Base-by-base conservation (phyloP, 2,888 invertebrate species). In the Strigamia transsilvanica region DNA sequence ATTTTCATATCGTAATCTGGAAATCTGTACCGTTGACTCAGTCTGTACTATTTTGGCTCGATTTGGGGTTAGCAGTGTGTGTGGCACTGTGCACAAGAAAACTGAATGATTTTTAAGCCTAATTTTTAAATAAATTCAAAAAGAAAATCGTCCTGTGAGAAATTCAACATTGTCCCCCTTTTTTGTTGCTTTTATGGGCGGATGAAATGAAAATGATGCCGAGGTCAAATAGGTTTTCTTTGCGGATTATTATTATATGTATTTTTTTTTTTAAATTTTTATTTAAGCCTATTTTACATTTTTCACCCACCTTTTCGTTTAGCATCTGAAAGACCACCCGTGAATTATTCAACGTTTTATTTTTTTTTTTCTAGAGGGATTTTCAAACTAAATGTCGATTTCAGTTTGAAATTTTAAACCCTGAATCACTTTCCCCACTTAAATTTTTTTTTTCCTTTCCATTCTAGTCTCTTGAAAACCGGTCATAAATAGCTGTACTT, bases 181-280 rank as follows among this genome's bases (percentile, higher is more conserved):
- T 51, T 15, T 51, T 51, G 6, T 51, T 51, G 18, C 18, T 51
- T 15, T 18, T 51, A 51, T 51, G 51, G 51, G 51, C 51, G 51
- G 51, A 18, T 51, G 18, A 51, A 51, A 51, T 51, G 51, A 51
- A 51, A 51, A 51, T 51, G 51, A 51, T 51, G 51, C 51, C 51
- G 51, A 51, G 51, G 51, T 51, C 51, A 51, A 51, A 51, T 51
- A 18, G 18, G 38, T 38, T 38, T 38, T 38, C 38, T 38, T 7
- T 38, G 38, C 38, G 10, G 38, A 38, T 38, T 38, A 38, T 38
- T 38, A 38, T 38, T 38, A 38, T 38, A 10, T 6, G 6, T 38
- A 5, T 51, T 51, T 51, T 51, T 51, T 18, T 18, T 51, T 51
- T 51, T 51, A 7, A 7, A 18, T 18, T 18, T 10, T 51, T 51